Evolutionary conservation across 2,888 invertebrate species (phyloP), one percentile per base, ranked within the genome.

Genomic region (Phengaris arion): DNA sequence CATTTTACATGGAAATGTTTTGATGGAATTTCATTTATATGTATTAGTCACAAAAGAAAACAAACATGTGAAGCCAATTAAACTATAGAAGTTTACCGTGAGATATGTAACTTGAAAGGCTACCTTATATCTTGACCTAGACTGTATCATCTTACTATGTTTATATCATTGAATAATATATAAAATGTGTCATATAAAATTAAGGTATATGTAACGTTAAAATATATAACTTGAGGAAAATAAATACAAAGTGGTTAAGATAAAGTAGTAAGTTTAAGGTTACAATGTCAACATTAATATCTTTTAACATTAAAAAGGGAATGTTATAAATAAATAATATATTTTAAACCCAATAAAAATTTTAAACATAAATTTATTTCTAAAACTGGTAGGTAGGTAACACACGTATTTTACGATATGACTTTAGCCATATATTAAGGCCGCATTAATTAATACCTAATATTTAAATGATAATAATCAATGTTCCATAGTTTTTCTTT

Each of bases 161-260:
- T 15, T 55, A 15, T 55, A 55, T 55, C 55, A 55, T 15, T 55
- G 15, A 57, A 1, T n/a, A n/a, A n/a, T n/a, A 57, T 15, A 22
- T 59, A 22, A 59, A 22, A 35, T 13, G 35, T 64, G 64, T 64
- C 35, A 35, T 35, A 45, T 45, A 64, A 64, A 6, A 35, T 64
- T 35, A 64, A 64, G 64, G 64, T 64, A 64, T 64, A 6, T 22
- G 64, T 64, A 13, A 22, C 52, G 12, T 59, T 64, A 64, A 45
- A 35, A 35, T 35, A 64, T 35, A 64, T 64, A 45, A 64, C 35
- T 35, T 12, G 64, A 64, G 64, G 35, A 64, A 64, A 64, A 64
- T 52, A 52, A 52, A 52, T 64, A 64, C 10, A 64, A 64, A 64
- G 10, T 64, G 64, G 35, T 64, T 35, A 64, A 64, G 64, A 35